Evolutionary conservation across 2,797 vertebrate genomes (phyloP).

Genomic region (Thaleichthys pacificus): DNA sequence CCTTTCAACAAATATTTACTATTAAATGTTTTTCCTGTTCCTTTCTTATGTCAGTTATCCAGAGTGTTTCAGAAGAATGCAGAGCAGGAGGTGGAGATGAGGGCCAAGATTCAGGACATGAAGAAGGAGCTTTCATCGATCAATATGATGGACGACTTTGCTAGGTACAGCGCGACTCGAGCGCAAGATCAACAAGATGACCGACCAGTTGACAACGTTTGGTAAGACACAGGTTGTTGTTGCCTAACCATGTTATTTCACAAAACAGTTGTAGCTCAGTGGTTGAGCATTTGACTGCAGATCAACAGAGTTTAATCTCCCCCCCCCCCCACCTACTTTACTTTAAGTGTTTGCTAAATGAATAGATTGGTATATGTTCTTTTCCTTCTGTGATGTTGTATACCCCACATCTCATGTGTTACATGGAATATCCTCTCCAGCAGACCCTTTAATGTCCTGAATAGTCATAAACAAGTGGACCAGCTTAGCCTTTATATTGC

Average conservation of each 20-base stretch:
- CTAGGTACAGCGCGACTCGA: conserved; percentile 80
- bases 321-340: too few species aligned
- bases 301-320: conserved; percentile 56
- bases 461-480: too few species aligned
- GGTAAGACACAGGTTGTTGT: conserved; percentile 52
- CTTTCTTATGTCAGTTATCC: conserved; percentile 67
- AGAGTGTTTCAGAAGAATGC: conserved; percentile 77
- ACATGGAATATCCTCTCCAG: not conserved
- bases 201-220: conserved; percentile 81
- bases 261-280: conserved; percentile 55
- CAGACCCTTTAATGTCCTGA: too few species aligned
- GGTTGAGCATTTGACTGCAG: conserved; percentile 76
- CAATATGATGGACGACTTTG: conserved; percentile 87
- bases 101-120: conserved; percentile 80
- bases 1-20: not conserved
- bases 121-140: conserved; percentile 81
- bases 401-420: not conserved
- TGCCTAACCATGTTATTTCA: too few species aligned
- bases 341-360: too few species aligned
- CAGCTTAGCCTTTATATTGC: too few species aligned
- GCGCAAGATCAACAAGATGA: conserved; percentile 84
- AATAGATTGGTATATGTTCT: not conserved
- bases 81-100: conserved; percentile 79
- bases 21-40: not conserved
- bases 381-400: not conserved